Evolutionary conservation across 2,113 vertebrate species (phyloP), one percentile per base, ranked within the genome.

Genomic region (Chaenogobius annularis): DNA sequence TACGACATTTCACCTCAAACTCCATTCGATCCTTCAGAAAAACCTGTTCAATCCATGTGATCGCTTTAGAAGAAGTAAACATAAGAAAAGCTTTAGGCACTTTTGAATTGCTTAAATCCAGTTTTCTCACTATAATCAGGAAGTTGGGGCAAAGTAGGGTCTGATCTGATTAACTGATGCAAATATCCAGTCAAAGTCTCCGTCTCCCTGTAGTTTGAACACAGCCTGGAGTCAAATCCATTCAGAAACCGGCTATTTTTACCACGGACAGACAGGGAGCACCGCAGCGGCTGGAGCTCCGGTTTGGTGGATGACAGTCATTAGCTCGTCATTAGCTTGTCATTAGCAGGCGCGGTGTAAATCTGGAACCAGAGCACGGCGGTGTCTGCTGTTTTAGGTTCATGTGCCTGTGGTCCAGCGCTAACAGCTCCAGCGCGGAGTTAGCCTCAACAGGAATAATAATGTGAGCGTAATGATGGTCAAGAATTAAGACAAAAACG

Each of bases 291-390:
- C 11, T 2, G 26, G 26, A n/a, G 74, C 54, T 50, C 54, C 7
- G 66, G 62, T 80, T 79, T 71, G 66, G 56, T 75, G 69, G 85
- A 84, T 85, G 79, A 79, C 75, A 62, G 81, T 85, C 84, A 85
- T 88, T 88, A 90, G 70, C 58, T 78, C 8, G 70, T 85, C 86
- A 79, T 85, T 84, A 90, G 64, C 75, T 50, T 43, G 52, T 86
- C 78, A 81, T 74, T 72, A 68, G 82, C 81, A 26, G 63, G 79
- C 83, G 81, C 56, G 10, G 6, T 54, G 63, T 69, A 80, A 20
- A 78, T 81, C 70, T 62, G 75, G 73, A 79, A 78, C 10, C n/a
- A 0, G n/a, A 13, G 54, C 0, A n/a, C 54, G 20, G 2, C 7
- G 0, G 54, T 5, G 0, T 20, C 54, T 11, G 54, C 54, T 22